These are phyloP conservation scores for Dallia pectoralis DNA, from an alignment of 2,797 vertebrate species.

Conservation along the genomic window DNA sequence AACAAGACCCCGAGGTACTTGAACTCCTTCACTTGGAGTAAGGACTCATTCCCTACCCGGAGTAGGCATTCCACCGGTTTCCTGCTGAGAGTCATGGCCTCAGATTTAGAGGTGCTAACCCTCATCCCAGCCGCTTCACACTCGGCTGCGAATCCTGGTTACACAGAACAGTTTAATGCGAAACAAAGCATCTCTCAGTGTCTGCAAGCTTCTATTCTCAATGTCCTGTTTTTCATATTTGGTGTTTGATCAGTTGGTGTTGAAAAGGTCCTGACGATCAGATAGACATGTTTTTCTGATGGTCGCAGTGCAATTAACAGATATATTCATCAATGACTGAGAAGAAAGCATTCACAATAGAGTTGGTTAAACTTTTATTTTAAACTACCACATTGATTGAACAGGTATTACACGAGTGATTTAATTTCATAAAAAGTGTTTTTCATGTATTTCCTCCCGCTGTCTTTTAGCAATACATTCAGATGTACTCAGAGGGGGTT, in stretches of 20 bases:
- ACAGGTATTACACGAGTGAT: not conserved
- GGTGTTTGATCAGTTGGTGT: not conserved
- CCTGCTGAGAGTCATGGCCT: too few species aligned
- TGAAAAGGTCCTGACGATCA: not conserved
- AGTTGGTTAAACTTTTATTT: not conserved
- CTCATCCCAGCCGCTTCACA: too few species aligned
- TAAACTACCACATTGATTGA: not conserved
- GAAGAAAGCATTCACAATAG: not conserved
- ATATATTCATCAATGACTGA: not conserved
- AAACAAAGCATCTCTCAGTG: too few species aligned
- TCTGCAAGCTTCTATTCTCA: too few species aligned
- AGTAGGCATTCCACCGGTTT: too few species aligned
- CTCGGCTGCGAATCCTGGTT: too few species aligned
- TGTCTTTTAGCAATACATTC: constrained; percentile 82
- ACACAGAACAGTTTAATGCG: not conserved
- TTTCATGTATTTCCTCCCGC: constrained; percentile 41
- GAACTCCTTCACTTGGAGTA: too few species aligned
- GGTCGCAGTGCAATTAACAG: not conserved
- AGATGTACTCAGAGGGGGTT: constrained; percentile 88
- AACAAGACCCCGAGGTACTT: too few species aligned
- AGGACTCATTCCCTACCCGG: too few species aligned
- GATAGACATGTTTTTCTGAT: not conserved
- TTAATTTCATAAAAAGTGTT: not conserved
- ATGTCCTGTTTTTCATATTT: not conserved
- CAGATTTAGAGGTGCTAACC: too few species aligned